Evolutionary conservation across 2,888 invertebrate genomes (phyloP), one percentile per base, ranked within the genome.

Genomic region (Lacanobia oleracea): DNA sequence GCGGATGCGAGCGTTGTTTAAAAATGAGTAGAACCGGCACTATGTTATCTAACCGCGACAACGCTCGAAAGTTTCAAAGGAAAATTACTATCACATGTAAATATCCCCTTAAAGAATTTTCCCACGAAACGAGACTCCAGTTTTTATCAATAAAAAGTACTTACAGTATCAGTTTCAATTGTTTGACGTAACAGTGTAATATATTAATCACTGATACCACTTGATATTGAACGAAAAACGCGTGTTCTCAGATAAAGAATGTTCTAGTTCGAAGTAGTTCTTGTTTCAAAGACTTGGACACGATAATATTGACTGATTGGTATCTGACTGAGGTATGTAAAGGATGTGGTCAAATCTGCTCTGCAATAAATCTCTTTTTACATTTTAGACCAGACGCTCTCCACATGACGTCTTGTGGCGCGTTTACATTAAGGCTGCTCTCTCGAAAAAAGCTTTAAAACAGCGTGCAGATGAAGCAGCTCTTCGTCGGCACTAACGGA

Each of bases 251-350:
- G 79, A 81, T 80, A 77, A 67, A 54, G 21, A 54, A 45, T 5
- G 51, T 60, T 77, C 82, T 72, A 65, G 78, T 80, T 77, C 27
- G 2, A 82, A 67, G 68, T 82, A 67, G 79, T 69, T 68, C 57
- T 33, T 23, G 2, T 66, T 70, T 50, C 14, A 43, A 61, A 63
- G 33, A 64, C 27, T 62, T n/a, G 9, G 23, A 65, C 48, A 57
- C 8, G 67, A 77, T 68, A 72, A 66, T 72, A 2, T 57, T 66
- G 56, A 77, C 23, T 60, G 72, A 69, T 72, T 54, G 18, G 33
- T 62, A n/a, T 66, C 59, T 60, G n/a, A 27, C 60, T 37, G 33
- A 1, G 14, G 16, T 8, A 21, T 67, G 54, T 75, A 76, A 37
- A 77, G 65, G 77, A 63, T 79, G 79, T 81, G 10, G 27, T 0